Base-by-base conservation (phyloP, 2,888 invertebrate species). In the Agonopterix heracliana region DNA sequence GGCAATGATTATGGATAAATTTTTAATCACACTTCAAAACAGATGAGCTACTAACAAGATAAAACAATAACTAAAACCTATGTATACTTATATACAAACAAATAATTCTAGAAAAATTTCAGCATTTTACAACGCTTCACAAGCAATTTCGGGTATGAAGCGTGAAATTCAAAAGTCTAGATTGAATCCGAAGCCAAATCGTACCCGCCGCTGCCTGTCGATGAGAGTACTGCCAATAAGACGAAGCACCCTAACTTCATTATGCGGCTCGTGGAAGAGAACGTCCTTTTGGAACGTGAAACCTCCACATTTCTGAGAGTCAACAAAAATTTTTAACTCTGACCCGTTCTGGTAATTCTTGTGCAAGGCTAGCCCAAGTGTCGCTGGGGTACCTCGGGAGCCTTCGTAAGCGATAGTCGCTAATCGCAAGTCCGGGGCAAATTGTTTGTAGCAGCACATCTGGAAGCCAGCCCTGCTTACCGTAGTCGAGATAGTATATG, bases 41-140 rank as follows among this genome's bases (percentile, higher is more conserved):
- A 60, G 62, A 66, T 67, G 63, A 69, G 64, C 57, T 5, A 57
- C 63, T 68, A 69, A 66, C 67, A 77, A 71, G 64, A 71, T 78
- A 86, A 84, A 85, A 66, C 68, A 68, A 64, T 80, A 78, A 74
- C 77, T 86, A 84, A 86, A 87, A 86, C 71, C 76, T 86, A 87
- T 87, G 87, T 87, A 87, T 86, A 87, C 87, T 87, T 87, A 87
- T 78, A 78, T 83, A 87, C 81, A 87, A 86, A 85, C 54, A 72
- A 75, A 83, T 79, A 84, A 63, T 67, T 71, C 73, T 84, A 86
- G 66, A 83, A 83, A 81, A 79, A 68, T 53, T 51, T 40, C 53
- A 52, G 38, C 38, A n/a, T 38, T n/a, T 38, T 4, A 9, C 38
- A 38, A 9, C 38, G n/a, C 38, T 38, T n/a, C 38, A n/a, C n/a